Percentiles rank a stretch among this genome's conserved stretches.
phyloP scores from a whole-genome alignment of 2,113 vertebrate genomes.

The Limnothrissa miodon region DNA sequence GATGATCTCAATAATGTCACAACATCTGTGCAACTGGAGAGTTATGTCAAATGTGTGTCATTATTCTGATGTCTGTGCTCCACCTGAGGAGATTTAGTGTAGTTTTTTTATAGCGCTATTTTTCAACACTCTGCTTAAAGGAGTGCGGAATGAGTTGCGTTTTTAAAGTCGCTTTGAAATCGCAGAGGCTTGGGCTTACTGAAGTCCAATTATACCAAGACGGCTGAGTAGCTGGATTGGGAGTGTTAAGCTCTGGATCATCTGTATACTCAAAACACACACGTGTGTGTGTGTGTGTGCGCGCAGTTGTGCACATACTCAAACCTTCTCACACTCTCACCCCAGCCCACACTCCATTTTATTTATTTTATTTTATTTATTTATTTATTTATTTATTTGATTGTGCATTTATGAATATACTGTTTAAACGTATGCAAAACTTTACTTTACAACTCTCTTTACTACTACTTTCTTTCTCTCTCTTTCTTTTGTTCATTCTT shows the following conservation, averaged over 20 bases:
- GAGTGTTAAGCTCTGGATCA: conserved; percentile 6
- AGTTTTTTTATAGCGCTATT: background rate
- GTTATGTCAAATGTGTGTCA: background rate
- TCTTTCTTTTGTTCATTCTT: background rate
- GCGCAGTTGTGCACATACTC: background rate
- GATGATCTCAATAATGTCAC: too few relatives aligned
- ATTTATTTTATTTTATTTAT: background rate
- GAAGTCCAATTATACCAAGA: background rate
- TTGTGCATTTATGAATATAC: too few relatives aligned
- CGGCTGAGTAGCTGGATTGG: background rate
- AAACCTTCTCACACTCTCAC: background rate
- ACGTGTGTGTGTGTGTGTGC: background rate
- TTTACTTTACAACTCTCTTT: background rate
- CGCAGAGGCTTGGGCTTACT: background rate
- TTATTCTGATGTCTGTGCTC: background rate
- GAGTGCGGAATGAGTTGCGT: background rate
- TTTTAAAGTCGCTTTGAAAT: background rate
- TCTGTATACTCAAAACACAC: background rate
- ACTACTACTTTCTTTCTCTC: too few relatives aligned
- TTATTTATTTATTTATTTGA: background rate
- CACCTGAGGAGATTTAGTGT: background rate
- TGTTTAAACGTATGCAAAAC: background rate
- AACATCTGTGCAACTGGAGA: too few relatives aligned
- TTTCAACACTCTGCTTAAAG: background rate
- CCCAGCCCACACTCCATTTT: background rate